Percentiles rank a stretch among this genome's conserved stretches.
Conservation (phyloP, 2,888 invertebrate species). For the Meiosimyza platycephala region DNA sequence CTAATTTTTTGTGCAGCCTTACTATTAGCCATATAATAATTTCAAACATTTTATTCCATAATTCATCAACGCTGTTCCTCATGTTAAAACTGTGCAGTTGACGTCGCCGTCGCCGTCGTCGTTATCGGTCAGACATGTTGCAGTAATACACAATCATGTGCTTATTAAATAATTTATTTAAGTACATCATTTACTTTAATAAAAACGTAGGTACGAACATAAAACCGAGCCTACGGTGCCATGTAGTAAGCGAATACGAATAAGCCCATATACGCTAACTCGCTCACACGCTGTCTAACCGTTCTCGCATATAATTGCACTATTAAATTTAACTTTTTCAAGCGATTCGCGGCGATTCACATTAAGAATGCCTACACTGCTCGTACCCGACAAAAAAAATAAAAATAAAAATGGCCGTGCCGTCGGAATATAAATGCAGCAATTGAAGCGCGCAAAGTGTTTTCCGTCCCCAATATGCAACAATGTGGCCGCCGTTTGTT, state of each 20-base stretch:
- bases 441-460: neutral
- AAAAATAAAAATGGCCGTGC: slow-evolving; percentile 14
- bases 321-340: slow-evolving; percentile 4
- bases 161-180: slow-evolving; percentile 67
- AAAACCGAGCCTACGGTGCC: neutral
- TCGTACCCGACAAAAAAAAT: too few species aligned
- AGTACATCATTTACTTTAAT: slow-evolving; percentile 62
- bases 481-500: slow-evolving; percentile 6
- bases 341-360: too few species aligned
- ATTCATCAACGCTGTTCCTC: neutral
- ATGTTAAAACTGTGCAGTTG: too few species aligned
- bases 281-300: neutral
- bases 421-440: neutral
- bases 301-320: slow-evolving; percentile 20
- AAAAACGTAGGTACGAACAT: slow-evolving; percentile 53
- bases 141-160: slow-evolving; percentile 54
- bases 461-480: neutral
- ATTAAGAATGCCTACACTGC: too few species aligned
- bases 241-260: neutral
- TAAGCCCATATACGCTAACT: neutral
- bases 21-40: too few species aligned
- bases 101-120: neutral
- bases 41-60: neutral
- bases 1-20: too few species aligned
- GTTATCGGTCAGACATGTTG: slow-evolving; percentile 37